Percentiles rank a stretch among this genome's conserved stretches.
Evolutionary conservation across 2,888 invertebrate genomes (phyloP).

Genomic region (Polydrusus cervinus): DNA sequence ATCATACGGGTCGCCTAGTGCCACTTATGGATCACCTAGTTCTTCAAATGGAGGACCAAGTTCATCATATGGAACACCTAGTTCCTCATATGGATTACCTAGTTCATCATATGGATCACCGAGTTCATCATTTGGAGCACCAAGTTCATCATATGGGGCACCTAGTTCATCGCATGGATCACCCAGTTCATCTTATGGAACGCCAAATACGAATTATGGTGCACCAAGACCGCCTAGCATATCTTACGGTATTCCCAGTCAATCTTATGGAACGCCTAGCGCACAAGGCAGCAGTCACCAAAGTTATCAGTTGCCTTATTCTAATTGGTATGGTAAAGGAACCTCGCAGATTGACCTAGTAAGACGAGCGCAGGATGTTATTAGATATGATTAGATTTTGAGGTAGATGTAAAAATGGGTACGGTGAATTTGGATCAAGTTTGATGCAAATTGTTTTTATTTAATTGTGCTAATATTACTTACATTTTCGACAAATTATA

Average conservation of each 20-base stretch:
- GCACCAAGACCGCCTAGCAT: conserved; percentile 29
- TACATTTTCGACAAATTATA: no score
- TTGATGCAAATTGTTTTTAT: no score
- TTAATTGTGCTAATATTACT: no score
- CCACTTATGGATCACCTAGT: conserved; percentile 23
- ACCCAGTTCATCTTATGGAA: conserved; percentile 20
- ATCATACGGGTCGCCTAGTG: conserved; percentile 14
- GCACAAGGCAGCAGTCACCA: conserved; percentile 20
- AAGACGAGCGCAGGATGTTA: conserved; percentile 43
- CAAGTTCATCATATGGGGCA: conserved; percentile 18
- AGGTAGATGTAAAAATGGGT: not conserved
- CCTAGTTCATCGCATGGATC: conserved; percentile 29
- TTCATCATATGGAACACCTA: conserved; percentile 27
- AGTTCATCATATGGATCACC: conserved; percentile 40
- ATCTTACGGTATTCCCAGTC: conserved; percentile 15
- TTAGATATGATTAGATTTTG: conserved; percentile 35
- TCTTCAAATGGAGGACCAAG: conserved; percentile 24
- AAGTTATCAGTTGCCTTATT: conserved; percentile 49
- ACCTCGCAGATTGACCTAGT: conserved; percentile 37
- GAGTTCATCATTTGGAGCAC: conserved; percentile 30
- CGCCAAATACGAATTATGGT: conserved; percentile 3
- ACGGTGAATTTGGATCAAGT: no score
- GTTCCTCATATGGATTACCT: conserved; percentile 35
- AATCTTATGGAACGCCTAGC: conserved; percentile 9
- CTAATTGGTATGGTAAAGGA: conserved; percentile 48